These are phyloP conservation scores for Poecilia gillii DNA, from an alignment of 2,797 vertebrate genomes.

Conservation along the genomic window DNA sequence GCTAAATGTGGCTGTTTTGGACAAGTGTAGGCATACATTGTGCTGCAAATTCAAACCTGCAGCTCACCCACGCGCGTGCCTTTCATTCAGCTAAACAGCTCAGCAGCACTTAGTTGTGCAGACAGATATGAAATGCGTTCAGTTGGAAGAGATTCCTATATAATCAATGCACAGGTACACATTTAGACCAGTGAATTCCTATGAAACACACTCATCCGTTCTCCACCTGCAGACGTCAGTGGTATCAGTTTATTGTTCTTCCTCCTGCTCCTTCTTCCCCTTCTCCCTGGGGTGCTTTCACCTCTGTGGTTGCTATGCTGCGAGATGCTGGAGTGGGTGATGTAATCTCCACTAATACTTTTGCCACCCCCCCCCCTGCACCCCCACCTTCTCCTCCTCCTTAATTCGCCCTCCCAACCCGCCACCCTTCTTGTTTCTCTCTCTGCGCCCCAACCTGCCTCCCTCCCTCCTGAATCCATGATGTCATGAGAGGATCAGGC, in stretches of 20 bases:
- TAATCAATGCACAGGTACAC: not conserved
- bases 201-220: conserved; percentile 15
- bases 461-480: conserved; percentile 62
- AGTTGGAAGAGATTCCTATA: not conserved
- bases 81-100: conserved; percentile 25
- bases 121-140: conserved; percentile 3
- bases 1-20: conserved; percentile 47
- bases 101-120: not conserved
- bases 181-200: conserved; percentile 10
- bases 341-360: conserved; percentile 92
- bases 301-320: conserved; percentile 83
- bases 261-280: conserved; percentile 43
- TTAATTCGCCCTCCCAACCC: not conserved
- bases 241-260: conserved; percentile 63
- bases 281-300: conserved; percentile 72
- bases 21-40: conserved; percentile 42
- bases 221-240: conserved; percentile 54
- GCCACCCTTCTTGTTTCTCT: conserved; percentile 25
- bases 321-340: conserved; percentile 79
- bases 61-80: conserved; percentile 42
- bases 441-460: conserved; percentile 46
- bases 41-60: conserved; percentile 61
- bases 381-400: not conserved
- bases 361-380: conserved; percentile 38
- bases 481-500: conserved; percentile 69